phyloP scores from a whole-genome alignment of 2,888 invertebrate genomes.

The Morinoia aosen region DNA sequence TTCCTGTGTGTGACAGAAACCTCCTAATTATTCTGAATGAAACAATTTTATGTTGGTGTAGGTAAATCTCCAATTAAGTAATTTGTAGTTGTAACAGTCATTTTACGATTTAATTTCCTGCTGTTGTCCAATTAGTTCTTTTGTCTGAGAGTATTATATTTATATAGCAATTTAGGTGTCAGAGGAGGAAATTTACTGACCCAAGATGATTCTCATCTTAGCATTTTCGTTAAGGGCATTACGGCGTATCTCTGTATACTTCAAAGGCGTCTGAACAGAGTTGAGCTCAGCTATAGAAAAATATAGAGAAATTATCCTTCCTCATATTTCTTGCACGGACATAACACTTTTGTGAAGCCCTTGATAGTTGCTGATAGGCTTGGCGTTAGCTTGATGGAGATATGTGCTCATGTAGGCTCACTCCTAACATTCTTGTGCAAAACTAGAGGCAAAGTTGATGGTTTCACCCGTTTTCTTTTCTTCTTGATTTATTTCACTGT shows the following conservation, averaged over 20 bases:
- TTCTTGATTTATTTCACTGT: no score
- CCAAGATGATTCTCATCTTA: constrained; percentile 44
- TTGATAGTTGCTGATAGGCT: not conserved
- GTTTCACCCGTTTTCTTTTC: no score
- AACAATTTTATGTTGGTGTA: not conserved
- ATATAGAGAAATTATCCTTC: not conserved
- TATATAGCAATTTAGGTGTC: not conserved
- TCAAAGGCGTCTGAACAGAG: not conserved
- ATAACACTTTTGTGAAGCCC: not conserved
- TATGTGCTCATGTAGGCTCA: no score
- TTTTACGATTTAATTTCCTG: not conserved
- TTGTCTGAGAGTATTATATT: not conserved
- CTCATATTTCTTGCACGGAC: not conserved
- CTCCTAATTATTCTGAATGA: no score
- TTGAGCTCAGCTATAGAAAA: not conserved
- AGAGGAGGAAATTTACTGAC: not conserved
- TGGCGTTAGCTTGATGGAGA: no score
- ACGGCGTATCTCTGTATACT: not conserved
- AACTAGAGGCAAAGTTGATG: no score
- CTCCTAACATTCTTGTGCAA: no score
- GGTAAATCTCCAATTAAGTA: not conserved
- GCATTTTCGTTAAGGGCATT: constrained; percentile 42
- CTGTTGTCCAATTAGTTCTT: not conserved
- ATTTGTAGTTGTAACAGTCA: not conserved
- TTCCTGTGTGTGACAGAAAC: no score